These are phyloP conservation scores for Phorcus lineatus DNA, from an alignment of 2,888 invertebrate species.

Conservation along the genomic window DNA sequence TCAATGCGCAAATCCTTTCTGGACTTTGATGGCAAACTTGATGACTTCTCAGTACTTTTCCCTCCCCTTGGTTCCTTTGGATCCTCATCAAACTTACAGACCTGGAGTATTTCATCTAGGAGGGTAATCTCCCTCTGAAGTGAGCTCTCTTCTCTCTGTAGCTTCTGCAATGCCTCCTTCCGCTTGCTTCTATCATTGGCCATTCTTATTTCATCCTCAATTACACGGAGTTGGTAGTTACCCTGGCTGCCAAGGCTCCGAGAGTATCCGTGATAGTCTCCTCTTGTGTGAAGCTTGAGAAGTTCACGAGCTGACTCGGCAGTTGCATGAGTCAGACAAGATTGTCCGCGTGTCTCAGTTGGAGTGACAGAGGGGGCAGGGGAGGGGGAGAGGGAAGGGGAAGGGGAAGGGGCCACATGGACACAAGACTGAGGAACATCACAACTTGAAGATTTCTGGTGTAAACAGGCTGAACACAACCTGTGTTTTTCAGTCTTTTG, in stretches of 20 bases:
- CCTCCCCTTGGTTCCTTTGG: background rate
- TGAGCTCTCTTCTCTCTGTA: conserved; percentile 59
- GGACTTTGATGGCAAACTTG: conserved; percentile 35
- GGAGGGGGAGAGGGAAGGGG: background rate
- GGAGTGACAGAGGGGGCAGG: background rate
- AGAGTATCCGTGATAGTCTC: background rate
- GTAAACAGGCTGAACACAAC: background rate
- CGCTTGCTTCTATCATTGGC: conserved; percentile 39
- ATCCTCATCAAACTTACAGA: conserved; percentile 36
- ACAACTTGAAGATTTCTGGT: too few relatives aligned
- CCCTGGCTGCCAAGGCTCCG: conserved; percentile 4
- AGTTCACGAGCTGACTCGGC: background rate
- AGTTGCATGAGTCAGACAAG: background rate
- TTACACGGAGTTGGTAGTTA: conserved; percentile 40
- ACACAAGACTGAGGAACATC: background rate
- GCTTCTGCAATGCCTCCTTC: conserved; percentile 54
- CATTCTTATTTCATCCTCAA: conserved; percentile 50
- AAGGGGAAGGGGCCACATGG: background rate
- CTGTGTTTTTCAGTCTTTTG: background rate
- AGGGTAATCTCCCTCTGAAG: conserved; percentile 65
- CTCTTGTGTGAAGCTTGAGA: background rate
- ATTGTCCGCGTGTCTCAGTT: background rate
- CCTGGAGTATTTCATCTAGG: conserved; percentile 68
- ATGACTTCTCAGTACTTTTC: conserved; percentile 24
- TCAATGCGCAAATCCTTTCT: conserved; percentile 21